These are phyloP conservation scores for Calephelis perditalis DNA, from an alignment of 2,888 invertebrate species.

Conservation along the genomic window DNA sequence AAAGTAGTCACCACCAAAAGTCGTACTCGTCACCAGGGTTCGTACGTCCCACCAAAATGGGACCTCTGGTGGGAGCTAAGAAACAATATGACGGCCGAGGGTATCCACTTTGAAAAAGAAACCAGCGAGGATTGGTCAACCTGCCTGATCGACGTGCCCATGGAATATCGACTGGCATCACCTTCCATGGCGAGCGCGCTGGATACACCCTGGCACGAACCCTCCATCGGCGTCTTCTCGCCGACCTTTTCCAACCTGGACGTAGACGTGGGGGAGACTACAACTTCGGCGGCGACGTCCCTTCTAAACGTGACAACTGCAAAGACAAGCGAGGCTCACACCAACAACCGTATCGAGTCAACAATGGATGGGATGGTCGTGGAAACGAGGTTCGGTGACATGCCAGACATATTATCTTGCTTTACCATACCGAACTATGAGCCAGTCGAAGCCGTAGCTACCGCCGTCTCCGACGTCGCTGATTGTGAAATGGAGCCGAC, in stretches of 20 bases:
- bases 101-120: not conserved
- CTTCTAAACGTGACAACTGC: too few relatives aligned
- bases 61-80: conserved; percentile 6
- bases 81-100: not conserved
- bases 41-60: not conserved
- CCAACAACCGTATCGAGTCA: not conserved
- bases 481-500: not conserved
- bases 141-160: not conserved
- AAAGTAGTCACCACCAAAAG: not conserved
- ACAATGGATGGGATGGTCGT: not conserved
- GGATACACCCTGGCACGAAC: conserved; percentile 1
- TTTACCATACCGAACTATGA: not conserved
- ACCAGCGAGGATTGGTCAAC: not conserved
- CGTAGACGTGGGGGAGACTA: too few relatives aligned
- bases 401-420: not conserved
- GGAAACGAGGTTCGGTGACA: not conserved
- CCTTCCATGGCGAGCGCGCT: conserved; percentile 7
- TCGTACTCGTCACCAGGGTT: not conserved
- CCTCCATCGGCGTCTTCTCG: not conserved
- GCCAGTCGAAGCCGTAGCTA: not conserved
- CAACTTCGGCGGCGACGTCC: too few relatives aligned
- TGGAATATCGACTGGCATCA: not conserved
- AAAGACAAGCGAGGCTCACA: not conserved
- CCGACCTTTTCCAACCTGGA: too few relatives aligned
- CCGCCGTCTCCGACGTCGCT: not conserved